These are phyloP conservation scores for Drosophila eohydei DNA, from an alignment of 2,888 invertebrate species.

Conservation along the genomic window DNA sequence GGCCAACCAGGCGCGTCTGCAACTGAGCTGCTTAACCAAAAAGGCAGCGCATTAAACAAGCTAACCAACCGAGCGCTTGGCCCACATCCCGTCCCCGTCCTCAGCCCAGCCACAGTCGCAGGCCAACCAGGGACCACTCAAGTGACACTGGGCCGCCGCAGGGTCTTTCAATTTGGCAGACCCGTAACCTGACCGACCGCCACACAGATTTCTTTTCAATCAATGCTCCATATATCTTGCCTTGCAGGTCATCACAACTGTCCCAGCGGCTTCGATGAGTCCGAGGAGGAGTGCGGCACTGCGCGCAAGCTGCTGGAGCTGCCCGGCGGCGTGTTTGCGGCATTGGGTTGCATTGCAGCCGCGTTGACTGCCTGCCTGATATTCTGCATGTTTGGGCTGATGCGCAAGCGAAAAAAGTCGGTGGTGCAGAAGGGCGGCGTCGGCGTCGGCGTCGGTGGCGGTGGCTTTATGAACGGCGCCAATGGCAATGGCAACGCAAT, in stretches of 20 bases:
- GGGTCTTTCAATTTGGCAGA: slow-evolving; percentile 62
- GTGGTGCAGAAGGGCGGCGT: slow-evolving; percentile 86
- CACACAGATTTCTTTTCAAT: slow-evolving; percentile 49
- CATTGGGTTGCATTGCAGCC: slow-evolving; percentile 87
- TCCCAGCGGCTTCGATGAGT: slow-evolving; percentile 90
- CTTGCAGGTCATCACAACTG: slow-evolving; percentile 86
- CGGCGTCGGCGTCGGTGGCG: slow-evolving; percentile 75
- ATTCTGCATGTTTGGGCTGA: slow-evolving; percentile 87
- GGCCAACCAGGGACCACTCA: slow-evolving; percentile 48
- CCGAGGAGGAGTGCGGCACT: slow-evolving; percentile 88
- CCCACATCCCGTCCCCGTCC: background rate
- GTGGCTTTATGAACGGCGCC: slow-evolving; percentile 68
- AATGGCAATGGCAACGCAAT: slow-evolving; percentile 61
- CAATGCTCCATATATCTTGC: slow-evolving; percentile 27
- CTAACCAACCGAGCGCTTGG: slow-evolving; percentile 40
- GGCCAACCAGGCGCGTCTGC: slow-evolving; percentile 75
- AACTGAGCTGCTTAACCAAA: slow-evolving; percentile 75
- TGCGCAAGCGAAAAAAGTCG: slow-evolving; percentile 86
- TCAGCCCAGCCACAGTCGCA: background rate
- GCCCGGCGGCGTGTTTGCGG: slow-evolving; percentile 86
- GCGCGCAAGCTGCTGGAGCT: slow-evolving; percentile 86
- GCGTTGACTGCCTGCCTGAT: slow-evolving; percentile 87
- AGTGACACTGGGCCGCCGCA: slow-evolving; percentile 53
- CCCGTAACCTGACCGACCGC: slow-evolving; percentile 53
- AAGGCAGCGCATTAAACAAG: slow-evolving; percentile 73